These are phyloP conservation scores for Conops quadrifasciatus DNA, from an alignment of 2,888 invertebrate species.

Conservation along the genomic window DNA sequence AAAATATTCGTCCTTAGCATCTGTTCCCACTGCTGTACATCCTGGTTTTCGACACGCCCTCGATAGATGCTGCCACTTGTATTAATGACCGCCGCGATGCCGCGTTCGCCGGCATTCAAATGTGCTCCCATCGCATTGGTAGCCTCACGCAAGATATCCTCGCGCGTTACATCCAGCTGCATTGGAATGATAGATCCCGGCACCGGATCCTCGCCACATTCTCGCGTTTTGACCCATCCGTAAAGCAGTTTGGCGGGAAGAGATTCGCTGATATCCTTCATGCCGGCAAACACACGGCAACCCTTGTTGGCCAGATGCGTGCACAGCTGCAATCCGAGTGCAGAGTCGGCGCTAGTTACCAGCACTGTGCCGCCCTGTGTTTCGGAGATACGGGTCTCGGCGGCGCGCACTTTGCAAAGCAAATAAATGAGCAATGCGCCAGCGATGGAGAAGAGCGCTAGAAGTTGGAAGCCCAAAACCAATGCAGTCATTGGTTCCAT, in stretches of 20 bases:
- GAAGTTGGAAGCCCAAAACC: slow-evolving; percentile 80
- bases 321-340: slow-evolving; percentile 79
- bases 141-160: slow-evolving; percentile 81
- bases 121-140: slow-evolving; percentile 81
- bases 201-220: slow-evolving; percentile 65
- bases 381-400: slow-evolving; percentile 59
- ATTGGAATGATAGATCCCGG: slow-evolving; percentile 73
- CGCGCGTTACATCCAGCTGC: slow-evolving; percentile 81
- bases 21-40: slow-evolving; percentile 71
- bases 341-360: slow-evolving; percentile 82
- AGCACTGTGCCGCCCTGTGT: slow-evolving; percentile 72
- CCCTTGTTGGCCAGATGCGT: slow-evolving; percentile 77
- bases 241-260: slow-evolving; percentile 71
- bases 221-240: slow-evolving; percentile 72
- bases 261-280: slow-evolving; percentile 69
- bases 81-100: slow-evolving; percentile 82
- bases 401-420: slow-evolving; percentile 76
- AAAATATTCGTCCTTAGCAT: slow-evolving; percentile 77
- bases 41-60: slow-evolving; percentile 75
- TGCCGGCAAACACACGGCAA: slow-evolving; percentile 81
- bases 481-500: slow-evolving; percentile 86
- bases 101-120: slow-evolving; percentile 83
- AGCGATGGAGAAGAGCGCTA: slow-evolving; percentile 83
- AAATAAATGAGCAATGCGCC: slow-evolving; percentile 83
- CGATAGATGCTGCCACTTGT: slow-evolving; percentile 81